Conservation (phyloP, 2,888 invertebrate species). For the Dendrolimus pini region DNA sequence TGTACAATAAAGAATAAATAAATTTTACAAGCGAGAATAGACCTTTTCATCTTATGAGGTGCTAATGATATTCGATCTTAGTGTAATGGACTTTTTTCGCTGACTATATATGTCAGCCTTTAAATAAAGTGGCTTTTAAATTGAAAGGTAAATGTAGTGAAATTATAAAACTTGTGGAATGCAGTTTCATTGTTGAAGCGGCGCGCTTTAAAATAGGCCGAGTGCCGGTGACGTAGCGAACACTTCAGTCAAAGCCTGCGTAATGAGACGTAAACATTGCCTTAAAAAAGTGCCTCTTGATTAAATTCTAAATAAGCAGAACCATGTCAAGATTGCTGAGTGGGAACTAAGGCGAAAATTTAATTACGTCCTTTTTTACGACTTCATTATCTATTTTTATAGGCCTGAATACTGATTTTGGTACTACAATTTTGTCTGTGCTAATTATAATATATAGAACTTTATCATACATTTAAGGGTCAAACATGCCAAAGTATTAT, state of each 20-base stretch:
- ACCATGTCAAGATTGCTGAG: background rate
- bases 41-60: no score
- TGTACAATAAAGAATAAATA: no score
- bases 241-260: conserved; percentile 13
- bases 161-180: background rate
- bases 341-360: background rate
- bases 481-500: no score
- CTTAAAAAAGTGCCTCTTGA: conserved; percentile 7
- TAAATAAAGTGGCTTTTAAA: no score
- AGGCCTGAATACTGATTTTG: no score
- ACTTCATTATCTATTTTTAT: background rate
- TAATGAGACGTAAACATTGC: conserved; percentile 26
- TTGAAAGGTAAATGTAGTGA: background rate
- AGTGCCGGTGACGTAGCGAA: conserved; percentile 10
- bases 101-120: no score
- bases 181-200: background rate
- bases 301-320: conserved; percentile 1
- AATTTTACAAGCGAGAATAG: no score
- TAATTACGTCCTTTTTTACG: background rate
- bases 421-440: no score
- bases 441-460: no score
- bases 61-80: no score
- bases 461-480: no score
- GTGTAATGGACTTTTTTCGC: no score
- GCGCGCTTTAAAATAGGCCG: background rate